These are phyloP conservation scores for Seison nebaliae DNA, from an alignment of 1,140 invertebrate species.

Conservation along the genomic window DNA sequence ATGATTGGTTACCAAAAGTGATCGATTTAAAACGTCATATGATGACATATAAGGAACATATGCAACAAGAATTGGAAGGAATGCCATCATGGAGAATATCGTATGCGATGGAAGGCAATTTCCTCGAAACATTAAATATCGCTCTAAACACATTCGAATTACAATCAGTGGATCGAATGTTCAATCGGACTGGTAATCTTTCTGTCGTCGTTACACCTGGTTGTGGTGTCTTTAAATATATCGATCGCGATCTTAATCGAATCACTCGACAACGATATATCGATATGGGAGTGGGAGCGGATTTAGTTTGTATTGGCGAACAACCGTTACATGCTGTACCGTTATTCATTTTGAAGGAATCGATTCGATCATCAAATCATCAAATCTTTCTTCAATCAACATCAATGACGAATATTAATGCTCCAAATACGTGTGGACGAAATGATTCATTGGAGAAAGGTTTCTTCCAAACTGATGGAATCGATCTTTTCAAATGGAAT, in stretches of 20 bases:
- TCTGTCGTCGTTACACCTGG: conserved; percentile 90
- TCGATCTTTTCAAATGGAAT: too few relatives aligned
- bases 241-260: conserved; percentile 78
- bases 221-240: conserved; percentile 75
- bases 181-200: conserved; percentile 84
- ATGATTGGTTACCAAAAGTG: conserved; percentile 74
- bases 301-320: conserved; percentile 86
- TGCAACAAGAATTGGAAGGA: conserved; percentile 32
- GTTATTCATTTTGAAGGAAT: conserved; percentile 62
- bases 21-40: conserved; percentile 58
- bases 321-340: conserved; percentile 92
- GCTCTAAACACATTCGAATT: conserved; percentile 93
- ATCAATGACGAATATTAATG: too few relatives aligned
- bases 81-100: conserved; percentile 66
- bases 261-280: conserved; percentile 94
- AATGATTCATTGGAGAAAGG: too few relatives aligned
- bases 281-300: conserved; percentile 50
- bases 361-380: too few relatives aligned
- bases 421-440: too few relatives aligned
- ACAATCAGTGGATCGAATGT: conserved; percentile 81
- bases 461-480: too few relatives aligned
- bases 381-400: too few relatives aligned
- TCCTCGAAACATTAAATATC: conserved; percentile 89
- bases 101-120: conserved; percentile 73
- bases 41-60: conserved; percentile 59